phyloP scores from a whole-genome alignment of 2,888 invertebrate species.

The Podotricha telesiphe region DNA sequence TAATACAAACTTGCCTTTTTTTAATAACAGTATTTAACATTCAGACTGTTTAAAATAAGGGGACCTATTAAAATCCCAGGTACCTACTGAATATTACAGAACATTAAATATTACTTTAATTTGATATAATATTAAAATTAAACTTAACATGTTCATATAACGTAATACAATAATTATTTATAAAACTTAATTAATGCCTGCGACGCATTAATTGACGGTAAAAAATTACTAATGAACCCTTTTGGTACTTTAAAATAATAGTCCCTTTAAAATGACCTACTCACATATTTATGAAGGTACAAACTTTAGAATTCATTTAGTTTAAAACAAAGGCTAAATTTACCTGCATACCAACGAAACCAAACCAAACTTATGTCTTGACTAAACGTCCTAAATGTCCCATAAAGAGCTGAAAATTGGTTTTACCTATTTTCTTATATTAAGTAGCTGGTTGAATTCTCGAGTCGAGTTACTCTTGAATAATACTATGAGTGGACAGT shows the following conservation, averaged over 20 bases:
- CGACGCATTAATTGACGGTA: neutral
- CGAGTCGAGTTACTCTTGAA: neutral
- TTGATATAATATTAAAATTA: neutral
- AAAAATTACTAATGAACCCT: neutral
- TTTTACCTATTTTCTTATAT: slow-evolving; percentile 11
- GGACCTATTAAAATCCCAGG: too few species aligned
- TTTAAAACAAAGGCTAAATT: slow-evolving; percentile 24
- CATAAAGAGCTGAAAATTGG: slow-evolving; percentile 16
- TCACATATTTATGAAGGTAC: slow-evolving; percentile 30
- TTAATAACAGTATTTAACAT: too few species aligned
- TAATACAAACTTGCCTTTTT: too few species aligned
- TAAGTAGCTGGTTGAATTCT: neutral
- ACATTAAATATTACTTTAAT: neutral
- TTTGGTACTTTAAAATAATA: neutral
- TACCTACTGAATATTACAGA: neutral
- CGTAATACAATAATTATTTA: neutral
- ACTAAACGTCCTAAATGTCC: slow-evolving; percentile 9
- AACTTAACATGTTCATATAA: neutral
- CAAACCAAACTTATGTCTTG: slow-evolving; percentile 10
- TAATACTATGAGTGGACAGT: neutral
- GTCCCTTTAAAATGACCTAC: slow-evolving; percentile 11
- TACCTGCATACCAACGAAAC: slow-evolving; percentile 11
- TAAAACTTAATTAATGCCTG: neutral
- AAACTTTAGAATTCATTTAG: slow-evolving; percentile 24
- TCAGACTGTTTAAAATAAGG: too few species aligned